phyloP scores from a whole-genome alignment of 2,888 invertebrate species.

The Drosophila suboccidentalis region DNA sequence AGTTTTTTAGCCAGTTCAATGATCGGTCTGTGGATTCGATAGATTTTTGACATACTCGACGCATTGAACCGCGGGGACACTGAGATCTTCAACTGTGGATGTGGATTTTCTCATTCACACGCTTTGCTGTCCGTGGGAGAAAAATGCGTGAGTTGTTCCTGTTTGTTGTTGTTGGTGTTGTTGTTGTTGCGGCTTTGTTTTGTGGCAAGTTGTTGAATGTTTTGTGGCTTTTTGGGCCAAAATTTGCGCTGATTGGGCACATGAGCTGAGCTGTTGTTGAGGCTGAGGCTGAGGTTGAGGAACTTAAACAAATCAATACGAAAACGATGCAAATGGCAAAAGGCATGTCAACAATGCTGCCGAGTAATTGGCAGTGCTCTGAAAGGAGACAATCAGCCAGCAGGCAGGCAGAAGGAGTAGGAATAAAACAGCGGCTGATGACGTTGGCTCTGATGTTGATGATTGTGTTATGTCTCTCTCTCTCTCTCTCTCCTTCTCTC shows the following conservation, averaged over 20 bases:
- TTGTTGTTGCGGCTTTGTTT: conserved; percentile 24
- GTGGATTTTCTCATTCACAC: conserved; percentile 68
- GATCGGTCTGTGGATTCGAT: conserved; percentile 49
- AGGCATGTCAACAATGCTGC: conserved; percentile 76
- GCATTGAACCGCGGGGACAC: conserved; percentile 31
- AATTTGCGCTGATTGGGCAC: conserved; percentile 56
- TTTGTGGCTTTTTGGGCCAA: conserved; percentile 46
- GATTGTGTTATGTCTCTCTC: conserved; percentile 61
- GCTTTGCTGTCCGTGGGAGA: conserved; percentile 76
- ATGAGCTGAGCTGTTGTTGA: background rate
- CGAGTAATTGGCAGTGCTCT: conserved; percentile 77
- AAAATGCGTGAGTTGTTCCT: conserved; percentile 63
- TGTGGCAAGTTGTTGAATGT: conserved; percentile 25
- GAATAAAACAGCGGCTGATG: conserved; percentile 51
- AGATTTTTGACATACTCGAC: conserved; percentile 73
- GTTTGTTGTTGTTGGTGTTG: conserved; percentile 8
- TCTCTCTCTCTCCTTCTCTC: conserved; percentile 4
- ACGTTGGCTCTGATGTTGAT: conserved; percentile 70
- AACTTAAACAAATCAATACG: conserved; percentile 80
- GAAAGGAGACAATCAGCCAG: conserved; percentile 20
- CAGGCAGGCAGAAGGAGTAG: conserved; percentile 2
- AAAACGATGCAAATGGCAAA: conserved; percentile 80
- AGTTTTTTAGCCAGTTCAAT: conserved; percentile 19
- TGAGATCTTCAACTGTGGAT: background rate
- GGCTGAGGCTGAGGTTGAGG: conserved; percentile 2